Evolutionary conservation across 2,888 invertebrate genomes (phyloP).

Genomic region (Clitarchus hookeri): DNA sequence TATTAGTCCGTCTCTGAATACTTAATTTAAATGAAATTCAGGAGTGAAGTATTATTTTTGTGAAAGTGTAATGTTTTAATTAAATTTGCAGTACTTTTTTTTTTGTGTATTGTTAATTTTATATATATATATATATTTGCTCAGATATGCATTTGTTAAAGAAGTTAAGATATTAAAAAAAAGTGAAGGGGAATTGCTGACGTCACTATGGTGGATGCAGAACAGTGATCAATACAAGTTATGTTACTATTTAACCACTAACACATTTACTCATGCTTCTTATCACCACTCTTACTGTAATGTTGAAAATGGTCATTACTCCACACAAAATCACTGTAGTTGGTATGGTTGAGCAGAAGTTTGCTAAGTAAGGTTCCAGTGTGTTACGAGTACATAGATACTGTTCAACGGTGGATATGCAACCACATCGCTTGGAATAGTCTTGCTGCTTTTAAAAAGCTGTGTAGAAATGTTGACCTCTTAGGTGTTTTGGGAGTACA

Average conservation of each 20-base stretch:
- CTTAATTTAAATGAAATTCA: too few species aligned
- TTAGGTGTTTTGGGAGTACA: neutral
- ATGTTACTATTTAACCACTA: neutral
- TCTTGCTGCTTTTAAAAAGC: neutral
- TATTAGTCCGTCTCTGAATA: too few species aligned
- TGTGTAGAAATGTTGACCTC: neutral
- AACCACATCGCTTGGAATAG: neutral
- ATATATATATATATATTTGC: too few species aligned
- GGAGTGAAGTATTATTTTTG: too few species aligned
- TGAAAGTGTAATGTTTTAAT: too few species aligned
- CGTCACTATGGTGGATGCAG: neutral
- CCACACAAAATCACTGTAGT: conserved; percentile 24
- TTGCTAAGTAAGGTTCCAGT: neutral
- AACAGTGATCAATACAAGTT: neutral
- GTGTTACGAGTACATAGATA: neutral
- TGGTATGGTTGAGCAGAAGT: neutral
- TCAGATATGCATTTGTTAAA: neutral
- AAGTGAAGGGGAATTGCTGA: neutral
- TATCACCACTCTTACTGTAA: neutral
- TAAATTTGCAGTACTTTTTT: too few species aligned
- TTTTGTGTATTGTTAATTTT: too few species aligned
- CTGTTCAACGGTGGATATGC: too few species aligned
- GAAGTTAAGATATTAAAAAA: neutral
- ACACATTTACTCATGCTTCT: neutral
- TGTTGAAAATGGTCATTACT: conserved; percentile 24